Percentiles rank a stretch among this genome's conserved stretches.
phyloP scores from a whole-genome alignment of 2,113 vertebrate genomes.

The Acrocephalus arundinaceus region DNA sequence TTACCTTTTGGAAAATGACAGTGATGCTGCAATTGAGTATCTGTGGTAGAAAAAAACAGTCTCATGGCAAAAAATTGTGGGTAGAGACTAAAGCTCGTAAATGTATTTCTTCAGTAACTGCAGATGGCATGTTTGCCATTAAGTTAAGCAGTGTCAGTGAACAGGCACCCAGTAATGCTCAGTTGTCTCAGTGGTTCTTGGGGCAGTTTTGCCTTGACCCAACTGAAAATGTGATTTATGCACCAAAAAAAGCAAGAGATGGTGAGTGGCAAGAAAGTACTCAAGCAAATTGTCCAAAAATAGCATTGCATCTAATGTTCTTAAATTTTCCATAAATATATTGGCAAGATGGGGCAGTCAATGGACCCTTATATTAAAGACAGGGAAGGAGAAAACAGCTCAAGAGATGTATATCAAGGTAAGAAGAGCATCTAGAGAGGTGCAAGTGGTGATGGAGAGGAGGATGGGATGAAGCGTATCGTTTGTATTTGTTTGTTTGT shows the following conservation, averaged over 20 bases:
- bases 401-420: neutral
- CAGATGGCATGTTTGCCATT: neutral
- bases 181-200: neutral
- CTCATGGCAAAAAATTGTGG: neutral
- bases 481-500: neutral
- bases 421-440: neutral
- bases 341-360: neutral
- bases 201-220: neutral
- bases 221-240: neutral
- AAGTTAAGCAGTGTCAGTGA: neutral
- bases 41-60: neutral
- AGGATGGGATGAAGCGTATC: neutral
- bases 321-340: neutral
- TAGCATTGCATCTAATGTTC: neutral
- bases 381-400: neutral
- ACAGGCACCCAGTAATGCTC: neutral
- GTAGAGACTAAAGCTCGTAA: neutral
- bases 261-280: neutral
- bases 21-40: neutral
- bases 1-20: neutral
- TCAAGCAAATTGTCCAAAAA: neutral
- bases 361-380: neutral
- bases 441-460: neutral
- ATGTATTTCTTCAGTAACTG: neutral
- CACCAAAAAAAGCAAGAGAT: neutral